A percentile compares a stretch with the other conserved stretches of the same genome.
phyloP scores from a whole-genome alignment of 1,140 invertebrate genomes.

The Pollicipes pollicipes region DNA sequence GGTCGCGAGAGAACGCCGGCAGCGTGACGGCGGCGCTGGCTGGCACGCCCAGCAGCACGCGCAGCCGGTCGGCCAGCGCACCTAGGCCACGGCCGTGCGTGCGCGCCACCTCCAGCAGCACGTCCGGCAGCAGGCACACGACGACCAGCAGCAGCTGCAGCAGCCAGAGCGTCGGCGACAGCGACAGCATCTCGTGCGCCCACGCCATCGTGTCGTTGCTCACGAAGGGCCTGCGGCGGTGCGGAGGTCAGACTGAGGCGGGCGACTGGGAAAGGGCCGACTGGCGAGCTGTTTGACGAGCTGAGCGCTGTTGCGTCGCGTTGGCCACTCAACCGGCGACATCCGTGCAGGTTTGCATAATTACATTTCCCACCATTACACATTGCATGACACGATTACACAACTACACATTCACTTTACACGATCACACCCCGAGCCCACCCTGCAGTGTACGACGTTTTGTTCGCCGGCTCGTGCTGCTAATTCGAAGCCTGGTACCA shows the following conservation, averaged over 20 bases:
- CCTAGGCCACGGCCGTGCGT: not conserved
- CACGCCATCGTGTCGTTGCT: conserved; percentile 29
- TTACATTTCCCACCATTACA: no score
- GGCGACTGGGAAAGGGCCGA: not conserved
- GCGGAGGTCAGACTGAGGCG: not conserved
- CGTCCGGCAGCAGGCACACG: conserved; percentile 40
- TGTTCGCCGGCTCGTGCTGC: not conserved
- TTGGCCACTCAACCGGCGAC: no score
- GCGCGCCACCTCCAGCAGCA: conserved; percentile 20
- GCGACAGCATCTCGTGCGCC: conserved; percentile 38
- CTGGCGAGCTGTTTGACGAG: not conserved
- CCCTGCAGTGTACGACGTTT: no score
- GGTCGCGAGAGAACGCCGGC: not conserved
- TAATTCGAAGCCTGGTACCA: not conserved
- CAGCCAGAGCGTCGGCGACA: conserved; percentile 40
- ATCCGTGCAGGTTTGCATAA: no score
- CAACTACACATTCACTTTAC: not conserved
- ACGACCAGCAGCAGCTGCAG: conserved; percentile 35
- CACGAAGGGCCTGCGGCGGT: conserved; percentile 7
- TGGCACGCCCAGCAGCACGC: not conserved
- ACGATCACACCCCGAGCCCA: no score
- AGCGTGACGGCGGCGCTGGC: not conserved
- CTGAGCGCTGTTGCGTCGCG: no score
- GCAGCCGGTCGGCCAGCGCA: not conserved
- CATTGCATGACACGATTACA: no score